A percentile compares a stretch with the other conserved stretches of the same genome.
phyloP scores from a whole-genome alignment of 37 sponge, comb jelly and placozoan species.

The Cliona cf. orientalis region DNA sequence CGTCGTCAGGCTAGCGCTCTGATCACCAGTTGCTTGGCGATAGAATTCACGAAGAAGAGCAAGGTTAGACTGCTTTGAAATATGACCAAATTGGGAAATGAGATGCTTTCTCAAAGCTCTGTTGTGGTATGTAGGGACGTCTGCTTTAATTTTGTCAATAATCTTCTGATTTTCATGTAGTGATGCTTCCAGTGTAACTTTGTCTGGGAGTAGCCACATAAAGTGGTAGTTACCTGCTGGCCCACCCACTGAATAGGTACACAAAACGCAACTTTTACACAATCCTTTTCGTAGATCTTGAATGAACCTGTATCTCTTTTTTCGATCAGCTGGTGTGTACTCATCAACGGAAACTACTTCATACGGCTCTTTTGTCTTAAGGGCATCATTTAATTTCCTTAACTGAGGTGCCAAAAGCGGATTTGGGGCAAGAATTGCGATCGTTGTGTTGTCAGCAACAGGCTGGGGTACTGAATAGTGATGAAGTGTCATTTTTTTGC shows the following conservation, averaged over 20 bases:
- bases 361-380: not conserved
- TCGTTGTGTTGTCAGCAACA: not conserved
- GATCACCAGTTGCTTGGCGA: slow-evolving; percentile 34
- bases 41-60: slow-evolving; percentile 23
- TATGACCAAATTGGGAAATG: slow-evolving; percentile 33
- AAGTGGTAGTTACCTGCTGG: slow-evolving; percentile 38
- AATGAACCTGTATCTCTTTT: slow-evolving; percentile 12
- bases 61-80: slow-evolving; percentile 4
- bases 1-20: slow-evolving; percentile 9
- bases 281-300: slow-evolving; percentile 30
- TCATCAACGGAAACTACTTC: slow-evolving; percentile 21
- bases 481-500: not conserved
- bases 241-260: slow-evolving; percentile 41
- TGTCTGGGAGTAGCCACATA: slow-evolving; percentile 44
- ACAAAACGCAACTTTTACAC: slow-evolving; percentile 16
- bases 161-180: slow-evolving; percentile 36
- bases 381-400: not conserved
- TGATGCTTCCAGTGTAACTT: slow-evolving; percentile 34
- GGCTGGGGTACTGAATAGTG: not conserved
- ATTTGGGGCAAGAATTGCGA: not conserved
- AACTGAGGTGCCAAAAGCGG: not conserved
- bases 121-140: slow-evolving; percentile 25
- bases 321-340: slow-evolving; percentile 18
- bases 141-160: slow-evolving; percentile 10
- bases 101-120: slow-evolving; percentile 32